Percentiles rank a stretch among this genome's conserved stretches.
Conservation (phyloP, 2,113 vertebrate species). For the Leptobrachium ailaonicum region DNA sequence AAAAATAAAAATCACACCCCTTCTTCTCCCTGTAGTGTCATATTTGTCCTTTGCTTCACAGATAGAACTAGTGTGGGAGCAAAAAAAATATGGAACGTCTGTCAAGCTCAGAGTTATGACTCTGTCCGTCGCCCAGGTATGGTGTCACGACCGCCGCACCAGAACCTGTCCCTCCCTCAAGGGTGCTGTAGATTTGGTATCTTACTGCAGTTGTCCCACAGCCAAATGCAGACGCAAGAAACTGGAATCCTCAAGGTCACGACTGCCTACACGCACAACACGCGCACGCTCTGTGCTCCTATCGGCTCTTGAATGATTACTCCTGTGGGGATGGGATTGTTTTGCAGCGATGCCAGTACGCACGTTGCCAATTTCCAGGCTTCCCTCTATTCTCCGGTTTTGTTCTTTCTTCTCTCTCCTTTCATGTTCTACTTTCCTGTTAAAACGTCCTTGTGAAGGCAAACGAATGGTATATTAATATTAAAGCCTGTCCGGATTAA, state of each 20-base stretch:
- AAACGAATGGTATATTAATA: not conserved
- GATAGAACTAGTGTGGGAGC: not conserved
- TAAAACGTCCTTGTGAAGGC: conserved; percentile 15
- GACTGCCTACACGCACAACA: not conserved
- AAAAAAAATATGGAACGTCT: conserved; percentile 1
- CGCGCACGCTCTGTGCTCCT: conserved; percentile 3
- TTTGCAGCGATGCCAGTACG: conserved; percentile 7
- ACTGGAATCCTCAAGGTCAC: conserved; percentile 45
- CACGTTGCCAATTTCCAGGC: conserved; percentile 10
- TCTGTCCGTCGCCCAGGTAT: not conserved
- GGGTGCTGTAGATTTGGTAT: conserved; percentile 38
- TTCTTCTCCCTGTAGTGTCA: conserved; percentile 10
- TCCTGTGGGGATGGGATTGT: conserved; percentile 17
- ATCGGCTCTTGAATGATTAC: conserved; percentile 13
- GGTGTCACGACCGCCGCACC: not conserved
- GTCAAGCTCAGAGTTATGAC: conserved; percentile 6
- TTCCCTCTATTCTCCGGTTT: conserved; percentile 15
- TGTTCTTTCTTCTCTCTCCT: conserved; percentile 19
- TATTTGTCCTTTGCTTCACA: conserved; percentile 3
- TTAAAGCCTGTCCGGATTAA: not conserved
- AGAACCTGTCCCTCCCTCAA: conserved; percentile 8
- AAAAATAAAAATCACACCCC: not conserved
- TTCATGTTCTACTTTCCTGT: conserved; percentile 1
- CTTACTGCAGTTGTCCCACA: conserved; percentile 39
- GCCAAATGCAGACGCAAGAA: conserved; percentile 39